These are phyloP conservation scores for Pteronura brasiliensis DNA, from an alignment of 2,113 vertebrate genomes.

Conservation along the genomic window DNA sequence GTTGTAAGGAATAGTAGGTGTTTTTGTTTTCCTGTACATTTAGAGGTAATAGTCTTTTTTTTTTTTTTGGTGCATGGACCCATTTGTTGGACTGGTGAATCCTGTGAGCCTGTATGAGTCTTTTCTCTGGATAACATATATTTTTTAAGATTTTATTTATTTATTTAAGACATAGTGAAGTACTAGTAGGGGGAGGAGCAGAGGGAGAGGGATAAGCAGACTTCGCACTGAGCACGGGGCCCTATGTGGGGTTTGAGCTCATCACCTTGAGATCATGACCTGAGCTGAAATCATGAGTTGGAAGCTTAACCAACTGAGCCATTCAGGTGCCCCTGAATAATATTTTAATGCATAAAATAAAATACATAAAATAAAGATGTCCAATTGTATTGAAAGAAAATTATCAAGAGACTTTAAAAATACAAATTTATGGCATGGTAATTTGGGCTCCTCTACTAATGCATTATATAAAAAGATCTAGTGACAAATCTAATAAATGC, in stretches of 20 bases:
- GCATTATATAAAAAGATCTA: not conserved
- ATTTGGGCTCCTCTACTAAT: not conserved
- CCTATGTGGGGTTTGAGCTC: not conserved
- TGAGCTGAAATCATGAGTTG: too few species aligned
- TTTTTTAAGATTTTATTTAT: too few species aligned
- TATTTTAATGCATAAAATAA: not conserved
- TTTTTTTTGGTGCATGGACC: not conserved
- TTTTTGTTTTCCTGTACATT: not conserved
- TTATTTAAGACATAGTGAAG: too few species aligned
- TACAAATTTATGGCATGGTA: not conserved
- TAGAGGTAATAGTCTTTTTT: not conserved
- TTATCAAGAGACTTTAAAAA: not conserved
- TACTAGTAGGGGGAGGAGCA: too few species aligned
- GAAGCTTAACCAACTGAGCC: too few species aligned
- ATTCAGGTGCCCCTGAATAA: not conserved
- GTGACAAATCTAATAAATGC: not conserved
- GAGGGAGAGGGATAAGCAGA: too few species aligned
- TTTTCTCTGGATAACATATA: not conserved
- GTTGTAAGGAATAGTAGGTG: not conserved
- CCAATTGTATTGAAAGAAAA: not conserved
- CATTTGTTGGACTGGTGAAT: not conserved
- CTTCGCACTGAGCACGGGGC: too few species aligned
- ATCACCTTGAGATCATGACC: too few species aligned
- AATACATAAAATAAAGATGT: not conserved
- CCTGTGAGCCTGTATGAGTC: not conserved